Evolutionary conservation across 1,140 invertebrate species (phyloP).

Genomic region (Bombus affinis): DNA sequence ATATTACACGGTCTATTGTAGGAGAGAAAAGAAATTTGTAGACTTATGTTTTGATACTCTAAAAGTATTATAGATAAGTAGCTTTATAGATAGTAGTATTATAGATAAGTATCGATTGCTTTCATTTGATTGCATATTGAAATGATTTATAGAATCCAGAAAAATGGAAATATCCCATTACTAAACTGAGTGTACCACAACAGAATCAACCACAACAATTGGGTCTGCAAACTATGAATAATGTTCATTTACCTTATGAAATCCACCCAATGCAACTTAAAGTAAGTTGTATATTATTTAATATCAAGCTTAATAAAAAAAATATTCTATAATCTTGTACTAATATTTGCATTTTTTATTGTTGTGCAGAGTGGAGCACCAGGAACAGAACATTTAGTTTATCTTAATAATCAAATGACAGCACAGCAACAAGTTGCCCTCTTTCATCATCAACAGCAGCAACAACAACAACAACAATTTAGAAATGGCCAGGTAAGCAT

Average conservation of each 20-base stretch:
- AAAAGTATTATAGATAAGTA: constrained; percentile 6
- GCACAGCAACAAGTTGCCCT: constrained; percentile 85
- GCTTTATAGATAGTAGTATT: too few species aligned
- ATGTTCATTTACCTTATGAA: constrained; percentile 83
- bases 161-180: constrained; percentile 87
- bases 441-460: constrained; percentile 85
- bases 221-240: constrained; percentile 83
- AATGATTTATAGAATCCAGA: constrained; percentile 85
- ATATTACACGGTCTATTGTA: not conserved
- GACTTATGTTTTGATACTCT: not conserved
- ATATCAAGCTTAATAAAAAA: not conserved
- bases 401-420: constrained; percentile 86
- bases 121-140: constrained; percentile 12
- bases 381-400: constrained; percentile 86
- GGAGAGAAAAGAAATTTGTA: not conserved
- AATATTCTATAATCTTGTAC: not conserved
- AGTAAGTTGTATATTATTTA: constrained; percentile 75
- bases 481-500: constrained; percentile 81
- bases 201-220: constrained; percentile 82
- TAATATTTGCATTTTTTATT: constrained; percentile 47
- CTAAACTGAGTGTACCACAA: constrained; percentile 83
- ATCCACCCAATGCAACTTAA: constrained; percentile 85
- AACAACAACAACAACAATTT: constrained; percentile 84
- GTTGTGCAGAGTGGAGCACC: constrained; percentile 84
- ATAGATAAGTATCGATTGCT: not conserved